phyloP scores from a whole-genome alignment of 2,113 vertebrate genomes.

The Aleadryas rufinucha region DNA sequence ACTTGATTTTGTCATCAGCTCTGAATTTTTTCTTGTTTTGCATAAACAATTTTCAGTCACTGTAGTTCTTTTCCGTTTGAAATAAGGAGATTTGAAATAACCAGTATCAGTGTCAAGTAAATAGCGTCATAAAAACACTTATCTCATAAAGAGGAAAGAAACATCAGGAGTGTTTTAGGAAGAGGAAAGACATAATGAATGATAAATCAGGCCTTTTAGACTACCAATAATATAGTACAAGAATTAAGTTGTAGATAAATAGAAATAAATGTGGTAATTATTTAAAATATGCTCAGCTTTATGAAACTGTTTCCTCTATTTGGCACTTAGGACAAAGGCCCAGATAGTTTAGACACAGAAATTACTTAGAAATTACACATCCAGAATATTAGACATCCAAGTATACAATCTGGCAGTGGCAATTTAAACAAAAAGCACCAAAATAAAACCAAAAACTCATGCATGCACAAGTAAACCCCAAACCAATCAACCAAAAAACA shows the following conservation, averaged over 20 bases:
- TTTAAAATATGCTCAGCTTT: background rate
- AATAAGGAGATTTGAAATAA: background rate
- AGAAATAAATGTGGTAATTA: background rate
- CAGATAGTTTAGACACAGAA: background rate
- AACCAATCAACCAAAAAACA: background rate
- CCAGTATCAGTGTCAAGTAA: background rate
- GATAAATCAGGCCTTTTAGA: background rate
- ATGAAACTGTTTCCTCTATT: background rate
- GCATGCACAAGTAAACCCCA: rapidly evolving
- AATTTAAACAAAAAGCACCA: background rate
- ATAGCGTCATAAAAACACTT: background rate
- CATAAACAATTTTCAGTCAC: background rate
- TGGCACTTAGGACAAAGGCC: background rate
- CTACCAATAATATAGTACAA: background rate
- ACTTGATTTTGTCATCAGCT: background rate
- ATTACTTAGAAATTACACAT: background rate
- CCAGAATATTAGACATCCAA: background rate
- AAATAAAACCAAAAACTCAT: background rate
- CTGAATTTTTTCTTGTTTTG: background rate
- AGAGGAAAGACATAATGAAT: background rate
- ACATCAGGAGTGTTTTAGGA: background rate
- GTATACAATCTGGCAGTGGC: rapidly evolving
- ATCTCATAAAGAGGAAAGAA: background rate
- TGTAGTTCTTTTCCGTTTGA: background rate
- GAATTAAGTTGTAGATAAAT: background rate